These are phyloP conservation scores for Drosophila mimica DNA, from an alignment of 2,888 invertebrate species.

Conservation along the genomic window DNA sequence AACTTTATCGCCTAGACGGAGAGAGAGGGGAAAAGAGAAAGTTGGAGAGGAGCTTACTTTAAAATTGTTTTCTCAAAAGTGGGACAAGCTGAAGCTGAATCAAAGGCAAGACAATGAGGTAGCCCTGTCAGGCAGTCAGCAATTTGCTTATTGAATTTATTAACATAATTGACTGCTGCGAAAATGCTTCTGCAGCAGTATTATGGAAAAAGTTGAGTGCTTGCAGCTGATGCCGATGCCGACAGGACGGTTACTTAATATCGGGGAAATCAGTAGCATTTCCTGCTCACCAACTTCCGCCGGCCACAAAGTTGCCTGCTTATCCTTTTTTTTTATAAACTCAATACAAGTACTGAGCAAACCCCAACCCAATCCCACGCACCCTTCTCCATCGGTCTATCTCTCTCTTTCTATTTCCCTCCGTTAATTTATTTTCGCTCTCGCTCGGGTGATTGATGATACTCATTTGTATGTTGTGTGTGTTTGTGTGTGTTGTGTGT, in stretches of 20 bases:
- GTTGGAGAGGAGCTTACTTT: slow-evolving; percentile 28
- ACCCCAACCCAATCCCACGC: slow-evolving; percentile 1
- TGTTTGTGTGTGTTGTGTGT: slow-evolving; percentile 9
- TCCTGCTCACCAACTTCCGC: slow-evolving; percentile 39
- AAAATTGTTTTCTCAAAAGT: slow-evolving; percentile 36
- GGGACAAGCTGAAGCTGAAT: slow-evolving; percentile 35
- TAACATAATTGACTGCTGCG: slow-evolving; percentile 72
- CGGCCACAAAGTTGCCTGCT: slow-evolving; percentile 53
- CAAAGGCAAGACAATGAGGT: slow-evolving; percentile 37
- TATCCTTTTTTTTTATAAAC: slow-evolving; percentile 54
- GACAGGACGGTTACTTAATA: slow-evolving; percentile 43
- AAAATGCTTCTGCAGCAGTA: slow-evolving; percentile 27
- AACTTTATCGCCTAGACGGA: slow-evolving; percentile 61
- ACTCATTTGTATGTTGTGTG: slow-evolving; percentile 63
- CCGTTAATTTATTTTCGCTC: slow-evolving; percentile 4
- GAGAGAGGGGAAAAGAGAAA: background rate
- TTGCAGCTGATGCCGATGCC: slow-evolving; percentile 52
- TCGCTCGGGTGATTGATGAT: slow-evolving; percentile 70
- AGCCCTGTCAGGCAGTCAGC: slow-evolving; percentile 15
- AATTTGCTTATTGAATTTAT: slow-evolving; percentile 71
- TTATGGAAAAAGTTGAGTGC: slow-evolving; percentile 60
- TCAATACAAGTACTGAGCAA: slow-evolving; percentile 2
- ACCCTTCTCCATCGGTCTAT: background rate
- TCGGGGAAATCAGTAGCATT: slow-evolving; percentile 51
- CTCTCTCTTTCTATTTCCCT: slow-evolving; percentile 1